A percentile compares a stretch with the other conserved stretches of the same genome.
Conservation (phyloP, 1,140 invertebrate species). For the Habropoda laboriosa region DNA sequence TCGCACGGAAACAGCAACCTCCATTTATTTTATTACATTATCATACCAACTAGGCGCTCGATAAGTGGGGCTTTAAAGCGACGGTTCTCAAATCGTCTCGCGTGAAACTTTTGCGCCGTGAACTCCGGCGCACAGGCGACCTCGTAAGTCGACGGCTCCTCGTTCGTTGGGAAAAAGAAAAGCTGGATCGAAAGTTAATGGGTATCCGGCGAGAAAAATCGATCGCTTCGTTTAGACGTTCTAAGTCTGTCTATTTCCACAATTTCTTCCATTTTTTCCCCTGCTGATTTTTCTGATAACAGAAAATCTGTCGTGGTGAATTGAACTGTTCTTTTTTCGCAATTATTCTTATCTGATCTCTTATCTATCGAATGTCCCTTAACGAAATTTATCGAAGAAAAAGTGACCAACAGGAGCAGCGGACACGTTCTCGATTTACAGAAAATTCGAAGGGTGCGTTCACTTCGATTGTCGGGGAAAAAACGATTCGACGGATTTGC, state of each 20-base stretch:
- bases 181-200: constrained; percentile 23
- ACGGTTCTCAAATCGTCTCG: constrained; percentile 75
- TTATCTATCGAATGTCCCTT: background rate
- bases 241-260: too few relatives aligned
- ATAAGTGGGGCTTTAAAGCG: constrained; percentile 81
- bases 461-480: background rate
- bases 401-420: background rate
- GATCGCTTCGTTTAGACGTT: background rate
- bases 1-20: constrained; percentile 72
- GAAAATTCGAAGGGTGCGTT: background rate
- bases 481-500: constrained; percentile 14
- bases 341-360: too few relatives aligned
- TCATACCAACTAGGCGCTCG: constrained; percentile 81
- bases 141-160: background rate
- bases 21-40: constrained; percentile 83
- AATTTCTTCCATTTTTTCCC: too few relatives aligned
- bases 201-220: background rate
- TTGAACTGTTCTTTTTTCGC: too few relatives aligned
- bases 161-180: background rate
- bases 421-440: background rate
- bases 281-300: too few relatives aligned
- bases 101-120: constrained; percentile 32
- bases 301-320: too few relatives aligned
- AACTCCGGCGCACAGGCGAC: background rate
- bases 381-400: background rate